Evolutionary conservation across 2,888 invertebrate genomes (phyloP).

Genomic region (Uloborus plumipes): DNA sequence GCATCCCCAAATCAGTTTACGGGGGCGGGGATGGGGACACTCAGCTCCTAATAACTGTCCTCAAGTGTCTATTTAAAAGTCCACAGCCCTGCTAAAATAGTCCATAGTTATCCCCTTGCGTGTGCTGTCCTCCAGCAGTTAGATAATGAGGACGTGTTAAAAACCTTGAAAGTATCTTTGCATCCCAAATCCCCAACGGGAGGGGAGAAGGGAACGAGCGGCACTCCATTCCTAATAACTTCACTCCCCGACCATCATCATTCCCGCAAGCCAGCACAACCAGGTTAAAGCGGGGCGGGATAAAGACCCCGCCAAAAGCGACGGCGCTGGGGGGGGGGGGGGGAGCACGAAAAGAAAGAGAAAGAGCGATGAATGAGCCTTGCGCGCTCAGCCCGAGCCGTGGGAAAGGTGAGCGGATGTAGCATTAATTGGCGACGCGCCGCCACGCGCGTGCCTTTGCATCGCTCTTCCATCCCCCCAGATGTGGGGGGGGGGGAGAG

Average conservation of each 20-base stretch:
- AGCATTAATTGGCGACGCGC: conserved; percentile 61
- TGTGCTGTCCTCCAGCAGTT: too few species aligned
- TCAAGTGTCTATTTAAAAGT: too few species aligned
- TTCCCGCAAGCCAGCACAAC: background rate
- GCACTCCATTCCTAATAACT: conserved; percentile 1
- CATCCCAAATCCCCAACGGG: too few species aligned
- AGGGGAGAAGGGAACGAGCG: background rate
- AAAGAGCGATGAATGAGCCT: too few species aligned
- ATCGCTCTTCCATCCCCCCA: conserved; percentile 13
- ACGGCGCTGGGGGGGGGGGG: background rate
- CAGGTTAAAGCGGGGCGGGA: too few species aligned
- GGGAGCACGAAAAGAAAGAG: background rate
- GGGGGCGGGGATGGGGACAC: background rate
- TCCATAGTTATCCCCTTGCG: background rate
- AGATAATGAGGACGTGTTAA: too few species aligned
- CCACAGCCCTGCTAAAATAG: background rate
- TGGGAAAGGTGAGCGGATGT: conserved; percentile 59
- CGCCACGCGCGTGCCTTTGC: conserved; percentile 59
- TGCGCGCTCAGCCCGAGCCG: conserved; percentile 17
- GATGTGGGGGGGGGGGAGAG: background rate
- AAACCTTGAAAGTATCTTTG: too few species aligned
- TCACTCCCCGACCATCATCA: conserved; percentile 29
- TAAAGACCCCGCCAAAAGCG: too few species aligned
- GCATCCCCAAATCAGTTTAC: too few species aligned
- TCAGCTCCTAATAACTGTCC: background rate